Conservation (phyloP, 2,888 invertebrate genomes). For the Yponomeuta cagnagella region DNA sequence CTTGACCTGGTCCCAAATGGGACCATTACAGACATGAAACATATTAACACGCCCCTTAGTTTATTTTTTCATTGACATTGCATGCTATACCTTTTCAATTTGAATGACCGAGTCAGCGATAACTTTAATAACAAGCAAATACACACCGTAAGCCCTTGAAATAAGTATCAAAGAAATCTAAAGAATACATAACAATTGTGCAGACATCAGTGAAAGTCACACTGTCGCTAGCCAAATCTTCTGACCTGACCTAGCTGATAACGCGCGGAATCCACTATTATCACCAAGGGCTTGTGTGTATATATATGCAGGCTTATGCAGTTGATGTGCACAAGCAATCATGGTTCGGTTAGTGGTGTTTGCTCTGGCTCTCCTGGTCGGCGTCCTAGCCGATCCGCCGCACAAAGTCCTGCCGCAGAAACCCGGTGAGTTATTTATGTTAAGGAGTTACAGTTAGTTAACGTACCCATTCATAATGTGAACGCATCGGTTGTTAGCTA, state of each 20-base stretch:
- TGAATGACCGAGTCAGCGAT: background rate
- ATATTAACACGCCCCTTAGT: background rate
- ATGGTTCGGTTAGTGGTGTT: constrained; percentile 56
- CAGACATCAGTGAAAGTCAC: background rate
- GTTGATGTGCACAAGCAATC: constrained; percentile 34
- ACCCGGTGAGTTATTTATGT: constrained; percentile 44
- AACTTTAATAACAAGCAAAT: background rate
- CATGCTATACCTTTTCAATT: background rate
- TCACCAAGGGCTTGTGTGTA: constrained; percentile 18
- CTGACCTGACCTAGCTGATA: constrained; percentile 14
- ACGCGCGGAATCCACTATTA: background rate
- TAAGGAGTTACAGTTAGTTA: background rate
- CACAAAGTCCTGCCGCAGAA: constrained; percentile 37
- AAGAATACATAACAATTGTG: background rate
- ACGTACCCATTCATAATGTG: too few species aligned
- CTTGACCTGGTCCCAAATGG: too few species aligned
- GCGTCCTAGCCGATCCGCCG: constrained; percentile 42
- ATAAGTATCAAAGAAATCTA: background rate
- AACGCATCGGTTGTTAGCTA: too few species aligned
- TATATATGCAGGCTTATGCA: constrained; percentile 27
- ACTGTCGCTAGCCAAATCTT: background rate
- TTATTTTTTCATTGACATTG: background rate
- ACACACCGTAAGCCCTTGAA: background rate
- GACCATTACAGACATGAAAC: too few species aligned
- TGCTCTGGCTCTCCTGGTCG: constrained; percentile 50